Base-by-base conservation (phyloP, 2,888 invertebrate species). In the Rotaria magnacalcarata region DNA sequence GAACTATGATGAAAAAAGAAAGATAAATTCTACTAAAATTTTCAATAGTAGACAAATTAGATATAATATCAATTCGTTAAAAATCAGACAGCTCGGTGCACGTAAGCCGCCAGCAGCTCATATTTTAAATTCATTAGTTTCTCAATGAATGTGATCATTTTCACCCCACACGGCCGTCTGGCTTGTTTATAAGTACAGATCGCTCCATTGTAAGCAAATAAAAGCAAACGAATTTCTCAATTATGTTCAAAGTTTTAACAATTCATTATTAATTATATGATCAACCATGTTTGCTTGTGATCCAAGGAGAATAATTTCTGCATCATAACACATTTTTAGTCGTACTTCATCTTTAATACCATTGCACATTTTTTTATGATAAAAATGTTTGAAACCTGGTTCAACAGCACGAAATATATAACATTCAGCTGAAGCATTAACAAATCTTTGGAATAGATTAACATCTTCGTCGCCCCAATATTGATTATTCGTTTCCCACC, bases 361-460 rank as follows among this genome's bases (percentile, higher is more conserved):
- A 47, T 80, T 8, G 24, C 80, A 80, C 80, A 80, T 80, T 80
- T 80, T 80, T 47, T 11, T 21, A 80, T 80, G 80, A 80, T 80
- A 80, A 10, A n/a, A 47, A 80, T 80, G 80, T 47, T 4, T 80
- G 24, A 80, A n/a, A 47, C 80, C 80, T 6, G 80, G 80, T 47
- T 80, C 80, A 24, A 47, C 80, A 4, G 47, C n/a, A 19, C 80
- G 80, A 47, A 47, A 80, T 24, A 80, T 10, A 14, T 21, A 4
- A 47, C 80, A 80, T n/a, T 24, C 24, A 19, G 80, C 8, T 47
- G 43, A 47, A n/a, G 5, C 0, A 11, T 34, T 16, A 34, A 7
- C 27, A 47, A 80, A 80, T 43, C 47, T 21, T 80, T 47, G 47
- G 47, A 80, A 80, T 80, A 80, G 24, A 80, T 80, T 24, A 14